phyloP scores from a whole-genome alignment of 1,140 invertebrate genomes.

The Zaprionus kolodkinae region DNA sequence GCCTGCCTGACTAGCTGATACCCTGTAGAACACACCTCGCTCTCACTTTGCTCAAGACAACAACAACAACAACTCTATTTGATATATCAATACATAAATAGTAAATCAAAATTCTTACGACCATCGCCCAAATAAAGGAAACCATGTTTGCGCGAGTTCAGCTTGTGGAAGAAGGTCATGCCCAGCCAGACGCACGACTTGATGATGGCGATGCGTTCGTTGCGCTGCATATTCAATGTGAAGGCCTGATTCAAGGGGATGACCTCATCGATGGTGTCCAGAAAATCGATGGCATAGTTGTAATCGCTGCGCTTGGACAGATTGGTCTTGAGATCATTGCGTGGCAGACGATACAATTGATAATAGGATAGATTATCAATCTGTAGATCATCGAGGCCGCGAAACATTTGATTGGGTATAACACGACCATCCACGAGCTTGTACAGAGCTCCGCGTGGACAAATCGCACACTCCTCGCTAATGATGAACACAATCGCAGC shows the following conservation, averaged over 20 bases:
- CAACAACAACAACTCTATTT: constrained; percentile 27
- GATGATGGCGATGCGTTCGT: constrained; percentile 86
- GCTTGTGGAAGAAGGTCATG: constrained; percentile 89
- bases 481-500: constrained; percentile 89
- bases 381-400: constrained; percentile 87
- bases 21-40: background rate
- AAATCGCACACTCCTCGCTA: constrained; percentile 88
- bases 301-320: constrained; percentile 89
- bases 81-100: constrained; percentile 87
- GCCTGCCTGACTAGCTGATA: background rate
- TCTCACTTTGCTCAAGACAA: background rate
- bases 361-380: constrained; percentile 88
- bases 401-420: constrained; percentile 88
- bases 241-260: constrained; percentile 70
- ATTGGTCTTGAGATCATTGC: constrained; percentile 89
- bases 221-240: constrained; percentile 85
- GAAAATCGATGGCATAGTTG: constrained; percentile 91
- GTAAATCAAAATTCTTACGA: constrained; percentile 89
- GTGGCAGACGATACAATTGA: constrained; percentile 88
- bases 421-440: constrained; percentile 88
- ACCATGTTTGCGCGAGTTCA: constrained; percentile 88
- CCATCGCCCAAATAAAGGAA: constrained; percentile 90
- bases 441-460: constrained; percentile 89
- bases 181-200: constrained; percentile 91
- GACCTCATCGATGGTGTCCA: constrained; percentile 88